Evolutionary conservation across 2,797 vertebrate genomes (phyloP), one percentile per base, ranked within the genome.

Genomic region (Halcyon chelicuti): DNA sequence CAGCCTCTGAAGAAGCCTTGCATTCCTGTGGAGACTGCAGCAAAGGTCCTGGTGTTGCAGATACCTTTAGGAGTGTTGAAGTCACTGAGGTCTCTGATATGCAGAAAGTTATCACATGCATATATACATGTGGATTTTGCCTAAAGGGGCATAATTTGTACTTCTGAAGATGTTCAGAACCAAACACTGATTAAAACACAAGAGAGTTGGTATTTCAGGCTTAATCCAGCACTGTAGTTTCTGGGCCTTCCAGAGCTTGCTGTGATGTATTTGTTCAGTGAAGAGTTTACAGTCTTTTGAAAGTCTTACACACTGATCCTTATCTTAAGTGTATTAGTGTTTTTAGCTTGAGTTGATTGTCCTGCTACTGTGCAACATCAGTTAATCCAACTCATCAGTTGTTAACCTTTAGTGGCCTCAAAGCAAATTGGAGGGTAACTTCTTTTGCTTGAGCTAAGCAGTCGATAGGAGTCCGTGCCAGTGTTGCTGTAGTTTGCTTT

Each of bases 11-110:
- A 90, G 87, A 88, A 94, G 26, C 46, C 62, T 88, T 94, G 37
- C 31, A 18, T 93, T 91, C 76, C 54, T 49, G 37, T 83, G 90
- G 73, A 88, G 88, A 83, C 46, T 75, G 62, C 85, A 81, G 75
- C 61, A 90, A 83, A 83, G 23, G 37, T 71, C 72, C 40, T 68
- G 79, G 26, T 90, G 37, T 83, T 90, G 55, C 73, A 94, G 29
- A 77, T 76, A 21, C 61, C 88, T 71, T 0, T 4, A 25, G 16
- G 49, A 70, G 31, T 63, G 71, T 79, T 95, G 79, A 88, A 77
- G 44, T 72, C 81, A 79, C n/a, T 80, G 86, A 47, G 58, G 39
- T 88, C 49, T 91, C 58, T 83, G 57, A 85, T 79, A 33, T 5
- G 23, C 75, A 67, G 42, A 31, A 89, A 76, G 40, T 44, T 82